Evolutionary conservation across 2,888 invertebrate species (phyloP), one percentile per base, ranked within the genome.

Genomic region (Aplocera efformata): DNA sequence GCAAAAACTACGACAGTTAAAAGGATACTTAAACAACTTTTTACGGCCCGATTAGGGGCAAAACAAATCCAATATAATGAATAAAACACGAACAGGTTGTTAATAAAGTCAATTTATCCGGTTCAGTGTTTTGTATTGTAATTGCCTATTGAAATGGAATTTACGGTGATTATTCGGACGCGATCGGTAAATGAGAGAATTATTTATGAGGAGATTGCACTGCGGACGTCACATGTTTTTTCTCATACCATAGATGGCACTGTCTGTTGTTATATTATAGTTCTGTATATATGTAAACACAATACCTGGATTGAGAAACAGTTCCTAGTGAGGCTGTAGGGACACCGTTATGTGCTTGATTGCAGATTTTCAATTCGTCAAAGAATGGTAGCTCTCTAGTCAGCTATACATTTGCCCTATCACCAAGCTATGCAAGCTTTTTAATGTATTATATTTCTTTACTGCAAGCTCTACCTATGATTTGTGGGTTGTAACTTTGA

Each of bases 1-100:
- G 56, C 54, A 42, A 34, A 53, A 63, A 67, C 57, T 64, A 57
- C 37, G 44, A 41, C 46, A 53, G 55, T 60, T 56, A 60, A 59
- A 50, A 46, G 39, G 44, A 60, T 58, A 58, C 59, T 62, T 58
- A 54, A 49, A 44, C 11, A 68, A 67, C 56, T 71, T 72, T 65
- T 66, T 67, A 70, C 67, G 64, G 38, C 53, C 51, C 66, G 67
- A 72, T 72, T 69, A 70, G 57, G 38, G 51, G 58, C 53, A 49
- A 58, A 60, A 56, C 56, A 58, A 55, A 60, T 63, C 58, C 56
- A 57, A 67, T 54, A n/a, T n/a, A 56, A 50, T 38, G 56, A 60
- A 65, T 63, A 63, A 63, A 70, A 64, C 55, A 28, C 53, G 53
- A 54, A 57, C 57, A 48, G 47, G 42, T 59, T 60, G 65, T 57